These are phyloP conservation scores for Lampris incognitus DNA, from an alignment of 2,113 vertebrate species.

Conservation along the genomic window DNA sequence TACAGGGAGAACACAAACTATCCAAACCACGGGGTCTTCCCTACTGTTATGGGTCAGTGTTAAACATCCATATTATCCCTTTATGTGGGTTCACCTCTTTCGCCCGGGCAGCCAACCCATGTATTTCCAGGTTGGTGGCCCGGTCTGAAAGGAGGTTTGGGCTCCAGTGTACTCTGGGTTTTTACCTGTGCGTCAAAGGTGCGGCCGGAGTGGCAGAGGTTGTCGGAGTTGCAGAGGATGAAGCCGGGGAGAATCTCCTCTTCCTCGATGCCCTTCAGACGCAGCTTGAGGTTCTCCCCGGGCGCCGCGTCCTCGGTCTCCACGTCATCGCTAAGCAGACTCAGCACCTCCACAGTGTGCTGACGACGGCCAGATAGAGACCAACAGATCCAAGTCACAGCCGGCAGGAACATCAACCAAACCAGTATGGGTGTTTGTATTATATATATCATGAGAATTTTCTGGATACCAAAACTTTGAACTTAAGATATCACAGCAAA, in stretches of 20 bases:
- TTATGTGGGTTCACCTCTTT: too few species aligned
- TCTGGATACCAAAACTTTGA: too few species aligned
- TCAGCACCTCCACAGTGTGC: conserved; percentile 98
- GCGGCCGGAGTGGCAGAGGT: conserved; percentile 98
- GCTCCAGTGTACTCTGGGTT: not conserved
- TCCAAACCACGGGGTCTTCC: too few species aligned
- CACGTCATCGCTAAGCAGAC: conserved; percentile 96
- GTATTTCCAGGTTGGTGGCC: too few species aligned
- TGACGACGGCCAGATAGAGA: conserved; percentile 52
- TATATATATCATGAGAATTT: too few species aligned
- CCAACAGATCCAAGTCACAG: too few species aligned
- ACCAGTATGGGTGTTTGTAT: too few species aligned
- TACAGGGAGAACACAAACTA: not conserved
- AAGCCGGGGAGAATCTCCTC: conserved; percentile 99
- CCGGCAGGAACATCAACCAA: too few species aligned
- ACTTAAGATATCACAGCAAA: not conserved
- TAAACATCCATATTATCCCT: too few species aligned
- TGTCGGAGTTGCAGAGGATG: conserved; percentile 97
- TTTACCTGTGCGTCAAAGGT: conserved; percentile 97
- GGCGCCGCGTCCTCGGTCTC: conserved; percentile 96
- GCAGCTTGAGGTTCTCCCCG: conserved; percentile 97
- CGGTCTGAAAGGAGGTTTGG: too few species aligned
- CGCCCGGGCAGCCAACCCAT: too few species aligned
- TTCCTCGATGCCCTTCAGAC: conserved; percentile 98
- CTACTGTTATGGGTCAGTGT: too few species aligned